phyloP scores from a whole-genome alignment of 2,888 invertebrate genomes.

The Drosophila monieri region DNA sequence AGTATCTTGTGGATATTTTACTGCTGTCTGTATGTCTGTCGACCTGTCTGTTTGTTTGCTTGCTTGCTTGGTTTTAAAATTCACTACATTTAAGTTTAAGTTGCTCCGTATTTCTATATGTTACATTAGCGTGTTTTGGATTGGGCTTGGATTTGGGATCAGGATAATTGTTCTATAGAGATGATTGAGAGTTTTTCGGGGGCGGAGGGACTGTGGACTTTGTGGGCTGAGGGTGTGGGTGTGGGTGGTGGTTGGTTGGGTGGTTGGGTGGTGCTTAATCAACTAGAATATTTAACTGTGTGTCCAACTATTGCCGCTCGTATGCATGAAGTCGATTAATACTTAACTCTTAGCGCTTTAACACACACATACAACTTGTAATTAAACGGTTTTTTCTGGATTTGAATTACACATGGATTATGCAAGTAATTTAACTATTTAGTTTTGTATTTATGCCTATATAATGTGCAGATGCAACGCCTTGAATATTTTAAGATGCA shows the following conservation, averaged over 20 bases:
- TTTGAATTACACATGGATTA: constrained; percentile 49
- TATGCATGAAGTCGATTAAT: constrained; percentile 69
- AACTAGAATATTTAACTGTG: constrained; percentile 58
- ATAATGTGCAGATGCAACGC: constrained; percentile 51
- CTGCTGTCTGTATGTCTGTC: constrained; percentile 17
- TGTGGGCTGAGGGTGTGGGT: constrained; percentile 21
- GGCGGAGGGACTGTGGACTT: constrained; percentile 11
- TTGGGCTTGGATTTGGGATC: constrained; percentile 50
- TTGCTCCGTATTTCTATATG: constrained; percentile 63
- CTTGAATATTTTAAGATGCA: constrained; percentile 58
- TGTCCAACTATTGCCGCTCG: constrained; percentile 43
- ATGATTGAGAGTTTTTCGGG: constrained; percentile 44
- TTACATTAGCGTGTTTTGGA: constrained; percentile 59
- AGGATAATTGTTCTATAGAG: constrained; percentile 75
- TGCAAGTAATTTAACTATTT: constrained; percentile 68
- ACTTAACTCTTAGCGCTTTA: constrained; percentile 71
- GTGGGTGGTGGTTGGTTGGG: constrained; percentile 5
- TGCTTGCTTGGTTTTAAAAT: constrained; percentile 54
- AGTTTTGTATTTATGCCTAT: constrained; percentile 43
- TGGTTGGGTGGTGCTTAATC: constrained; percentile 57
- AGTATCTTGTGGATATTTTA: constrained; percentile 1
- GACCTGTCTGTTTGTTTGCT: constrained; percentile 38
- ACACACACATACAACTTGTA: constrained; percentile 65
- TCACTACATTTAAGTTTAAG: constrained; percentile 70
- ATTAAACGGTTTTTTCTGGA: constrained; percentile 45